Evolutionary conservation across 2,797 vertebrate species (phyloP).

Genomic region (Pyrrhura leucotis): DNA sequence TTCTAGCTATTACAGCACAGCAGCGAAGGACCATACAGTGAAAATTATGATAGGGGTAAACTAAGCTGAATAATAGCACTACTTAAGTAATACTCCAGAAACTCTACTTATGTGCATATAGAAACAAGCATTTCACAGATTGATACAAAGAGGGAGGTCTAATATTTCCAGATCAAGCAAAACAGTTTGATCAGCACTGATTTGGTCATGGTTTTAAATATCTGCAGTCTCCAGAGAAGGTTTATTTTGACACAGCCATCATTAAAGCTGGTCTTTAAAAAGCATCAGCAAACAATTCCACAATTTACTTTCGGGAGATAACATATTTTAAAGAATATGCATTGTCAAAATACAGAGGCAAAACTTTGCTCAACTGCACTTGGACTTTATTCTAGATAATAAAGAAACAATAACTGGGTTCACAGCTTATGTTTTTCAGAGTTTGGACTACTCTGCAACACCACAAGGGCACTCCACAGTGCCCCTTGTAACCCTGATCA

Average conservation of each 20-base stretch:
- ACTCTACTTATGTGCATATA: neutral
- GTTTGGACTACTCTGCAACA: neutral
- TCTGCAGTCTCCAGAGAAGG: neutral
- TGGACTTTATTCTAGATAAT: conserved; percentile 7
- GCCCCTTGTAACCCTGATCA: neutral
- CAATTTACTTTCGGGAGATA: neutral
- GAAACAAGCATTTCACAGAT: neutral
- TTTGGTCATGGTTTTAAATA: neutral
- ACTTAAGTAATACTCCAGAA: neutral
- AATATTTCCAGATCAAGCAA: neutral
- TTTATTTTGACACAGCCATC: neutral
- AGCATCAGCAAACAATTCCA: neutral
- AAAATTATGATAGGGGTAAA: conserved; percentile 2
- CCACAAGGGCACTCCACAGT: fast-evolving
- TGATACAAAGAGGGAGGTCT: neutral
- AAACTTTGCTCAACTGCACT: neutral
- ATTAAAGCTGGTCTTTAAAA: conserved; percentile 6
- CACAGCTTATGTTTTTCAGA: neutral
- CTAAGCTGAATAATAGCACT: neutral
- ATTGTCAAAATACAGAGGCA: conserved; percentile 2
- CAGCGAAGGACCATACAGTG: neutral
- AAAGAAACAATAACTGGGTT: neutral
- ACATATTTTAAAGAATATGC: neutral
- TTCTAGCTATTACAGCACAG: neutral
- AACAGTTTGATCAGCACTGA: neutral